Evolutionary conservation across 2,113 vertebrate species (phyloP).

Genomic region (Panthera tigris): DNA sequence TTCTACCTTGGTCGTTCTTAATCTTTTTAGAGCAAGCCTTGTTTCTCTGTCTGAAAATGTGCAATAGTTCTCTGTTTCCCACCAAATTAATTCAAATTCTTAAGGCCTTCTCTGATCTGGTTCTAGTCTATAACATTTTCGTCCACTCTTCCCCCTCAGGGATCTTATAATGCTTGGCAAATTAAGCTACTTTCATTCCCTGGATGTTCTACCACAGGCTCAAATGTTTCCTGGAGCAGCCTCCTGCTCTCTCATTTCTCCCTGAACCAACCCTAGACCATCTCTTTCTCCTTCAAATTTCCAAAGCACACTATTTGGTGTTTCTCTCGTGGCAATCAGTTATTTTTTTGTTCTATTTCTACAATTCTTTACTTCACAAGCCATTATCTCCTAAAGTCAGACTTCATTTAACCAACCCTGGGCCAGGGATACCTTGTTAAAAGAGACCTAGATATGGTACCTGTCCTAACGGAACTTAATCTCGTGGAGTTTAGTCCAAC

Average conservation of each 20-base stretch:
- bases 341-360: background rate
- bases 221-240: background rate
- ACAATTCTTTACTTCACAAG: background rate
- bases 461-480: background rate
- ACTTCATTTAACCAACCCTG: too few species aligned
- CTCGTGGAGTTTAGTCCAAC: background rate
- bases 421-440: background rate
- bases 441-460: background rate
- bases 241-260: too few species aligned
- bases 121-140: background rate
- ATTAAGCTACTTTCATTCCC: background rate
- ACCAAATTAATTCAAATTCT: background rate
- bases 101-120: background rate
- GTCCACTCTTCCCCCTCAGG: background rate
- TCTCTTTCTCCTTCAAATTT: background rate
- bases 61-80: background rate
- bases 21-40: background rate
- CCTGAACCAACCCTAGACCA: background rate
- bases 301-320: background rate
- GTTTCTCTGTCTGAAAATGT: background rate
- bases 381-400: background rate
- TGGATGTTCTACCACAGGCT: rapidly evolving
- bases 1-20: background rate
- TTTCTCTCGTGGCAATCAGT: background rate
- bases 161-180: background rate